These are phyloP conservation scores for Drosophila neonasuta DNA, from an alignment of 2,888 invertebrate genomes.

Conservation along the genomic window DNA sequence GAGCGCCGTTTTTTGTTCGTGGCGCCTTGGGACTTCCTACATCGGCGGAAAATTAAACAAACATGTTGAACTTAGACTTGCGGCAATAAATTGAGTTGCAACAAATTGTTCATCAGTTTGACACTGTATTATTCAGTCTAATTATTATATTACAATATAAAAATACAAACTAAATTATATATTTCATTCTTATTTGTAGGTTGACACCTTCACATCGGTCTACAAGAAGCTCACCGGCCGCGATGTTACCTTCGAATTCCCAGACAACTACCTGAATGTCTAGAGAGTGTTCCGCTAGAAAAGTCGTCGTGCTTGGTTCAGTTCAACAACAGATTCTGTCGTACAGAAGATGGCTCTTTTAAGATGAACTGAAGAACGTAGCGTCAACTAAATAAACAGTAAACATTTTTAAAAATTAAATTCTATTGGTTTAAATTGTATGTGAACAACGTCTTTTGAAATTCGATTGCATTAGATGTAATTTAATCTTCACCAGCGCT, in stretches of 20 bases:
- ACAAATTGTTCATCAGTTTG: constrained; percentile 30
- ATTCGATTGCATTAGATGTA: constrained; percentile 20
- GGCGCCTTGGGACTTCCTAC: constrained; percentile 77
- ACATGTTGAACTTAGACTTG: constrained; percentile 23
- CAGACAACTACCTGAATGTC: constrained; percentile 94
- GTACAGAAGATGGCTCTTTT: constrained; percentile 71
- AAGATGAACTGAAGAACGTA: constrained; percentile 62
- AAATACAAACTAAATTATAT: constrained; percentile 21
- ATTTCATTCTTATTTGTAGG: constrained; percentile 85
- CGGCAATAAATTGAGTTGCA: constrained; percentile 23
- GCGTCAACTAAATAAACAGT: constrained; percentile 70
- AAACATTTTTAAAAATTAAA: constrained; percentile 72
- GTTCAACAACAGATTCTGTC: constrained; percentile 70
- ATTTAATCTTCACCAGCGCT: constrained; percentile 25
- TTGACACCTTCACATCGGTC: constrained; percentile 98
- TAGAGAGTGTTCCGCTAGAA: constrained; percentile 64
- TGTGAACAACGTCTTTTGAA: constrained; percentile 19
- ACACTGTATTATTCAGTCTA: constrained; percentile 29
- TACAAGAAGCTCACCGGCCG: constrained; percentile 99
- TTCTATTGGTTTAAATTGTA: constrained; percentile 26
- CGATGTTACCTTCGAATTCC: constrained; percentile 99
- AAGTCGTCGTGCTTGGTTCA: constrained; percentile 43
- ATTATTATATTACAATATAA: background rate
- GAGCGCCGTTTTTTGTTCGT: constrained; percentile 51
- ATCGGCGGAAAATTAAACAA: constrained; percentile 71